These are phyloP conservation scores for Zoanthus gigantus DNA, from an alignment of 92 coral and sea anemone genomes.

Conservation along the genomic window DNA sequence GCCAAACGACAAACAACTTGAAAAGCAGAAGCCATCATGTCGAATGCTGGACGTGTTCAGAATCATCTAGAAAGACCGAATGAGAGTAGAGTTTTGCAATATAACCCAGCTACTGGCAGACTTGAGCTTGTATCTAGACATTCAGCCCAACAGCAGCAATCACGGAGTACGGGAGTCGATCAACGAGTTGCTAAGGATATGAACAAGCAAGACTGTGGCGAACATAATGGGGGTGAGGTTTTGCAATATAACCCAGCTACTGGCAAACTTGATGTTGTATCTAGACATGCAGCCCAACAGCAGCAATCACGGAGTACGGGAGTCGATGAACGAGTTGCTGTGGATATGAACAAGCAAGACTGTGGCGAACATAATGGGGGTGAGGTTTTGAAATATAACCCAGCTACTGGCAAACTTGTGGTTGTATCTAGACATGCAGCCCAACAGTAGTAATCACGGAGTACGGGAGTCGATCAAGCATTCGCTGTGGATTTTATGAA, in stretches of 20 bases:
- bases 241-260: constrained; percentile 81
- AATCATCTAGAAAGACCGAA: constrained; percentile 53
- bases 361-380: background rate
- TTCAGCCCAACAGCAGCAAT: constrained; percentile 39
- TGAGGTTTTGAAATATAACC: constrained; percentile 75
- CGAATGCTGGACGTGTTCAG: constrained; percentile 1
- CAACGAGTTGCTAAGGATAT: constrained; percentile 51
- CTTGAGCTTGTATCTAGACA: constrained; percentile 61
- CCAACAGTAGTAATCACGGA: constrained; percentile 27
- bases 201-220: background rate
- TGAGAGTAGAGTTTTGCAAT: constrained; percentile 58
- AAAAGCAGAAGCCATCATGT: background rate
- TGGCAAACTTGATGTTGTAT: constrained; percentile 76
- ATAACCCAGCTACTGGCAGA: constrained; percentile 85
- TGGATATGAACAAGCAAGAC: background rate
- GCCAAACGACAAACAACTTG: background rate
- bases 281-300: constrained; percentile 42
- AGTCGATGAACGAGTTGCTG: constrained; percentile 70
- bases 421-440: constrained; percentile 56
- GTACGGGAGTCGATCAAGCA: constrained; percentile 67
- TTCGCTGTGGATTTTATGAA: constrained; percentile 1
- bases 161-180: constrained; percentile 56
- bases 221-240: background rate
- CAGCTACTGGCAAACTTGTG: constrained; percentile 79
- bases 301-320: constrained; percentile 31